Evolutionary conservation across 2,797 vertebrate genomes (phyloP), one percentile per base, ranked within the genome.

Genomic region (Geotrypetes seraphini): DNA sequence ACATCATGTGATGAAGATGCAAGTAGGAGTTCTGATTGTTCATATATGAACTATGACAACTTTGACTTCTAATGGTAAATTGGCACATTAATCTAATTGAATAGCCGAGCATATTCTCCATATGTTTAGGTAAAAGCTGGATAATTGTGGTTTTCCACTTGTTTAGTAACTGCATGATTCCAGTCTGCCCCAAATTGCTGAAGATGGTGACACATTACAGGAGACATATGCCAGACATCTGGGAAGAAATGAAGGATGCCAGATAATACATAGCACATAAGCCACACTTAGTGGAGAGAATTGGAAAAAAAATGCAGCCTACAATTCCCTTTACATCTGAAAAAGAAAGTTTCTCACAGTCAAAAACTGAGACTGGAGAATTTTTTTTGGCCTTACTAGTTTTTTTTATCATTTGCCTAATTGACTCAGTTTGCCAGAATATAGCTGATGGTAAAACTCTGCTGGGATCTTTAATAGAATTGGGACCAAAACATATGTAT

Each of bases 221-320:
- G 40, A 58, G 52, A 50, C 55, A 49, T 55, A 34, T 60, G 57
- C 39, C 42, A 55, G 53, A 52, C 50, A 63, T 46, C 47, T 65
- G 54, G 39, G 28, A 31, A 44, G 28, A 61, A 53, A 38, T 31
- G 51, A 37, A 46, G 13, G 43, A 26, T 49, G 43, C 49, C 44
- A 47, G 53, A 41, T 44, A 54, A 31, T 3, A 2, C 13, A 3
- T 47, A 53, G 39, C 3, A 2, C n/a, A 57, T 64, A 40, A 38
- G 47, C 51, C 55, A 57, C 51, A 25, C 42, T 43, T 43, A 53
- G 37, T 36, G 48, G 46, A 53, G 24, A 49, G 30, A 31, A 28
- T n/a, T 3, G 6, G n/a, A n/a, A 41, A 44, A 41, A 18, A 37
- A 57, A 39, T 16, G 24, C 24, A 48, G 29, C 47, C 46, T 56